phyloP scores from a whole-genome alignment of 2,888 invertebrate species.

The Trachelus tabidus region DNA sequence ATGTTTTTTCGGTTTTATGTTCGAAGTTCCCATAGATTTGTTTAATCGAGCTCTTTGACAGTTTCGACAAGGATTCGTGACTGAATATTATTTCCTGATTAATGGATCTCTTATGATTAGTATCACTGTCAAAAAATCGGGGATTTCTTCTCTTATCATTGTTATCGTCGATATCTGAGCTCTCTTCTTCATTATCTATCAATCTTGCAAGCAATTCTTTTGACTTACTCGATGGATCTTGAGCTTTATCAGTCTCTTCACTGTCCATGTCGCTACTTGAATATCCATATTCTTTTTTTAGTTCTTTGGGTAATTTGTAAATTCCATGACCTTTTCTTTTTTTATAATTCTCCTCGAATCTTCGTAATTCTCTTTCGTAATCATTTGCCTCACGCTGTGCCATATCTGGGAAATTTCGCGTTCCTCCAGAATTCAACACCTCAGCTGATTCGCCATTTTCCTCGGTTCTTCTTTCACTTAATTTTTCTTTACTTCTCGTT shows the following conservation, averaged over 20 bases:
- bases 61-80: constrained; percentile 11
- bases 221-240: constrained; percentile 37
- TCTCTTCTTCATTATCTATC: constrained; percentile 22
- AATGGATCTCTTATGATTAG: constrained; percentile 7
- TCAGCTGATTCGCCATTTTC: background rate
- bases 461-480: constrained; percentile 19
- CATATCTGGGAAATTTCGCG: constrained; percentile 24
- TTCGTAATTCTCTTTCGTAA: constrained; percentile 19
- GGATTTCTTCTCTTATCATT: constrained; percentile 1
- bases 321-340: constrained; percentile 23
- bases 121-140: background rate
- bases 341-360: constrained; percentile 13
- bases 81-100: constrained; percentile 15
- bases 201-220: constrained; percentile 53
- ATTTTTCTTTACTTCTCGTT: constrained; percentile 11
- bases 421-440: background rate
- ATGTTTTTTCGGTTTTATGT: background rate
- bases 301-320: constrained; percentile 35
- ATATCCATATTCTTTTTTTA: constrained; percentile 36
- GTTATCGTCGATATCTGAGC: constrained; percentile 17
- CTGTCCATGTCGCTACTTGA: constrained; percentile 39
- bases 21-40: background rate
- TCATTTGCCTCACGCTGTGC: constrained; percentile 26
- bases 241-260: constrained; percentile 13
- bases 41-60: background rate